Base-by-base conservation (phyloP, 2,113 vertebrate genomes). In the Vanacampus margaritifer region DNA sequence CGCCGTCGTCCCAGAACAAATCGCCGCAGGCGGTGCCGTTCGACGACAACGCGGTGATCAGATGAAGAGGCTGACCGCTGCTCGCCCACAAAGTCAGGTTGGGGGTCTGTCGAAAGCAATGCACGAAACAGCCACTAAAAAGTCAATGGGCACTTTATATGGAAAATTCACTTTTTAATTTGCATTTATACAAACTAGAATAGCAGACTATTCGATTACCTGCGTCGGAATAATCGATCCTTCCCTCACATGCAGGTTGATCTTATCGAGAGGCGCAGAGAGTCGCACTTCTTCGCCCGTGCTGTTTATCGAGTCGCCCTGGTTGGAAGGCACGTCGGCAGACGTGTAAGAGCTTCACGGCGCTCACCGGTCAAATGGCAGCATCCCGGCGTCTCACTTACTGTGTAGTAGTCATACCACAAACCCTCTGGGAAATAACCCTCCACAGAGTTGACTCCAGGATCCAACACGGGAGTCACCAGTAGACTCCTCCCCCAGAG, bases 321-420 rank as follows among this genome's bases (percentile, higher is more conserved):
- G 86, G 0, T 51, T 36, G 9, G 26, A 35, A 71, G 28, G 19
- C 24, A 41, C 0, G 54, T 2, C 3, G 3, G 24, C 53, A 17
- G 19, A 36, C 6, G 13, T 14, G 48, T 65, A 16, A 53, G 9
- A 53, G 37, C 17, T n/a, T 19, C 28, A 9, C 13, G 24, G 24
- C 14, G 1, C 3, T 39, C 23, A 21, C 11, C 28, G 32, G 23
- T 32, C 6, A 3, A 41, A 24, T 41, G 1, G 24, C 28, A 23
- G 16, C 37, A 62, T 58, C 56, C 23, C n/a, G n/a, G 23, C 16
- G 36, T 62, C 36, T 24, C 6, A 21, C 93, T 92, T 77, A 96
- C 95, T 77, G 89, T 94, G 82, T 92, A 93, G 69, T 91, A 93
- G 82, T 96, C 93, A 0, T 93, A 96, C 95, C 95, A 96, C 74